Conservation (phyloP, 2,797 vertebrate genomes). For the Enteromius treurensis region DNA sequence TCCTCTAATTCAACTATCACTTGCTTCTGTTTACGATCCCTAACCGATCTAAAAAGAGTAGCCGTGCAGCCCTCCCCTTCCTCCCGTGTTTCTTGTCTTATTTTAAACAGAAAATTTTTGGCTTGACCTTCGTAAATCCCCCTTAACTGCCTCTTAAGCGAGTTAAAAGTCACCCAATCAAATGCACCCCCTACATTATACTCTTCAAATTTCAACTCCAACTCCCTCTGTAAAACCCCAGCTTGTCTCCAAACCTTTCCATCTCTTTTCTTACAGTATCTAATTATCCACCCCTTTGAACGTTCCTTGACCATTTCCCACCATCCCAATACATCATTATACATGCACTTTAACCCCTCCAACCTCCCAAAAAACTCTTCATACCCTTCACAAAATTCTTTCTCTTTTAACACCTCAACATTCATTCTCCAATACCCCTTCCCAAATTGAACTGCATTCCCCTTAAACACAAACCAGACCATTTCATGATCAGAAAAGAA, state of each 20-base stretch:
- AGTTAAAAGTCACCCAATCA: not conserved
- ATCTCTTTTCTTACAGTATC: not conserved
- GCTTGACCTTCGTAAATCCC: not conserved
- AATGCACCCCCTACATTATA: not conserved
- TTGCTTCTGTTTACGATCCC: not conserved
- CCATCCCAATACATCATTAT: not conserved
- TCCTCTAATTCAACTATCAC: not conserved
- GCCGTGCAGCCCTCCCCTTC: not conserved
- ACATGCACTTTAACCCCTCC: not conserved
- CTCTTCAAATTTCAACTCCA: not conserved
- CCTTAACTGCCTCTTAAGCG: not conserved
- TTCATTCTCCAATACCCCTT: not conserved
- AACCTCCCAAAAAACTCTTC: not conserved
- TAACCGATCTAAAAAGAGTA: not conserved
- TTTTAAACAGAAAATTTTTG: not conserved
- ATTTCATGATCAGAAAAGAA: constrained; percentile 12
- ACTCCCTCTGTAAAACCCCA: not conserved
- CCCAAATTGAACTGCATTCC: not conserved
- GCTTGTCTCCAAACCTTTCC: not conserved
- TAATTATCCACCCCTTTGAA: not conserved
- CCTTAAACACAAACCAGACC: not conserved
- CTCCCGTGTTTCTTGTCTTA: not conserved
- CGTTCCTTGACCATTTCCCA: not conserved
- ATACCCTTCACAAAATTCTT: not conserved
- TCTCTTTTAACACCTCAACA: not conserved